Evolutionary conservation across 2,113 vertebrate genomes (phyloP), one percentile per base, ranked within the genome.

Genomic region (Amblyornis subalaris): DNA sequence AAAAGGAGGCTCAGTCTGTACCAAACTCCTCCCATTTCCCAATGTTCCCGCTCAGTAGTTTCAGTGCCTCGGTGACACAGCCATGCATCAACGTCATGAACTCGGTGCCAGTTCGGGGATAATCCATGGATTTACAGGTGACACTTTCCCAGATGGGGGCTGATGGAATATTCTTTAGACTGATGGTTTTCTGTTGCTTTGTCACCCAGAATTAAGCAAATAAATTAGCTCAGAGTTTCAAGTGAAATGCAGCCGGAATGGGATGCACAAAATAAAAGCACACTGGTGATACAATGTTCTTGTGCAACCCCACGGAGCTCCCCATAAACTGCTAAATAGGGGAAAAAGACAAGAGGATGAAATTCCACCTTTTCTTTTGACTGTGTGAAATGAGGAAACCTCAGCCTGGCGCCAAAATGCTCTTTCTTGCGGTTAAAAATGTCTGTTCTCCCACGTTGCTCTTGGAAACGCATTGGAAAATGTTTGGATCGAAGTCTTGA

Each of bases 401-500:
- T 7, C 16, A 55, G 42, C 58, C 31, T 51, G 74, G 28, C 36
- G 28, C 31, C 73, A 76, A 71, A 84, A 72, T 45, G 31, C 24
- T 36, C 62, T 79, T 66, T 40, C 54, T 71, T 82, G 25, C 35
- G 33, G 25, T 72, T 62, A 65, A 87, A 95, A 73, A 69, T 53
- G 12, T 35, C 16, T 23, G 7, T 69, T 66, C 85, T 67, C 12
- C 75, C 67, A 5, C 19, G 33, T 64, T 83, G 45, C 71, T 77
- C 38, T 94, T 74, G 66, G 82, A 83, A 93, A 80, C 55, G 51
- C 65, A 19, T 84, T 88, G 57, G 44, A 47, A 96, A 95, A 82
- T 95, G 92, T 97, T 95, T 96, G 90, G 85, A 93, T 91, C 93
- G 78, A 50, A 90, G 85, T 61, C 36, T 95, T 76, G 82, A 82